Evolutionary conservation across 2,888 invertebrate species (phyloP).

Genomic region (Gari tellinella): DNA sequence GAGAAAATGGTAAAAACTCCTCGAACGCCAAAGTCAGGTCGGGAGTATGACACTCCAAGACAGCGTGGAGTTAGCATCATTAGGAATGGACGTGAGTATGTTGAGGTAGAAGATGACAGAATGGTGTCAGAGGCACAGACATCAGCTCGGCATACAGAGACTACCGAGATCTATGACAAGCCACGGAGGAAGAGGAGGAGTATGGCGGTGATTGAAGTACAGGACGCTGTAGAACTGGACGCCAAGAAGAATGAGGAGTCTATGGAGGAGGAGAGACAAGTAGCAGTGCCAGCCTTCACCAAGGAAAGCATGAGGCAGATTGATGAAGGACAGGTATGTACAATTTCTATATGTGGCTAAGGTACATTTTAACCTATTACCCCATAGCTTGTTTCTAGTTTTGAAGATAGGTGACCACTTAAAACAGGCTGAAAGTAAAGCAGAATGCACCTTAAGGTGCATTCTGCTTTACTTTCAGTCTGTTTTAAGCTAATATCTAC

Average conservation of each 20-base stretch:
- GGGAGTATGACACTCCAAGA: slow-evolving; percentile 50
- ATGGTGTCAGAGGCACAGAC: slow-evolving; percentile 26
- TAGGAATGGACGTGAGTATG: slow-evolving; percentile 47
- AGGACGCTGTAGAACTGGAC: slow-evolving; percentile 72
- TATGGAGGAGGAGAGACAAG: slow-evolving; percentile 65
- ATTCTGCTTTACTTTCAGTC: no score
- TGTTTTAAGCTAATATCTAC: no score
- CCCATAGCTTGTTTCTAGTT: no score
- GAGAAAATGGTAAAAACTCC: slow-evolving; percentile 51
- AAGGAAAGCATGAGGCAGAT: slow-evolving; percentile 65
- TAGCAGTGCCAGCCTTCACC: slow-evolving; percentile 68
- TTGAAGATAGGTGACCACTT: no score
- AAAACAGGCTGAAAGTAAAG: no score
- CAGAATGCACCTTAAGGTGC: no score
- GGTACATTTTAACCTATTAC: no score
- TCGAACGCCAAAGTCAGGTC: slow-evolving; percentile 42
- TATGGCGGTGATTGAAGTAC: slow-evolving; percentile 76
- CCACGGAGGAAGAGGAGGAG: slow-evolving; percentile 49
- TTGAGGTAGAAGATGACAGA: slow-evolving; percentile 56
- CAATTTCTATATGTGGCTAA: no score
- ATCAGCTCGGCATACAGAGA: slow-evolving; percentile 1
- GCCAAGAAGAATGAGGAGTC: slow-evolving; percentile 60
- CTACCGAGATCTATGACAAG: slow-evolving; percentile 29
- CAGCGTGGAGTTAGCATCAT: slow-evolving; percentile 44
- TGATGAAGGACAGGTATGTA: slow-evolving; percentile 74